Percentiles rank a stretch among this genome's conserved stretches.
Conservation (phyloP, 2,888 invertebrate species). For the Zhuqinia jingwanae region DNA sequence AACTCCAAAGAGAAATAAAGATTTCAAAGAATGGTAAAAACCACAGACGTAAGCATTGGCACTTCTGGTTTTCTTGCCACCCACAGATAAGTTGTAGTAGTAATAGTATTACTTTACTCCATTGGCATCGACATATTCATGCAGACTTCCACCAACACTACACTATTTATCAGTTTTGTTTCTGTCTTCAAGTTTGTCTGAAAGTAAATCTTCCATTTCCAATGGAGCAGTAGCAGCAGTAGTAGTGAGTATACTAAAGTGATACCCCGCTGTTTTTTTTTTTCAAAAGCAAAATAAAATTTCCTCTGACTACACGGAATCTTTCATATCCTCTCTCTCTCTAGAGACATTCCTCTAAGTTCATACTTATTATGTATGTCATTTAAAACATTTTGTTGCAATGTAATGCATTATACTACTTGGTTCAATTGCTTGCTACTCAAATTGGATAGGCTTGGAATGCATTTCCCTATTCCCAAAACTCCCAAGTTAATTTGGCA, state of each 20-base stretch:
- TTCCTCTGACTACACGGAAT: constrained; percentile 36
- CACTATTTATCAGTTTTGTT: constrained; percentile 28
- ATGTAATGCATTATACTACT: constrained; percentile 27
- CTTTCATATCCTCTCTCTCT: constrained; percentile 38
- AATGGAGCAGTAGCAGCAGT: too few relatives aligned
- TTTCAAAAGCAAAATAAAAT: background rate
- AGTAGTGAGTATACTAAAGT: too few relatives aligned
- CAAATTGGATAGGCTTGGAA: constrained; percentile 27
- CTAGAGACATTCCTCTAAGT: constrained; percentile 20
- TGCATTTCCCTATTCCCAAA: constrained; percentile 57
- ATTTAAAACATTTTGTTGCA: constrained; percentile 48
- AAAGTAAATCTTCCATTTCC: background rate
- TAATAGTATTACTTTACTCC: background rate
- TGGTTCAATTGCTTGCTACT: background rate
- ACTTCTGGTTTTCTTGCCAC: constrained; percentile 12
- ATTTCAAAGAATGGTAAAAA: constrained; percentile 12
- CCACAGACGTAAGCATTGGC: constrained; percentile 25
- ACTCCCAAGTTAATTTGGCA: constrained; percentile 35
- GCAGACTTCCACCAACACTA: constrained; percentile 20
- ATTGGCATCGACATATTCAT: constrained; percentile 19
- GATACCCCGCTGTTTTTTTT: background rate
- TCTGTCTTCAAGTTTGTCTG: background rate
- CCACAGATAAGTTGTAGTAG: constrained; percentile 1
- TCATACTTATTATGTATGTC: constrained; percentile 11
- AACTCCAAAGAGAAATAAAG: constrained; percentile 4